Percentiles rank a stretch among this genome's conserved stretches.
phyloP scores from a whole-genome alignment of 2,888 invertebrate species.

The Rhodophaea formosa region DNA sequence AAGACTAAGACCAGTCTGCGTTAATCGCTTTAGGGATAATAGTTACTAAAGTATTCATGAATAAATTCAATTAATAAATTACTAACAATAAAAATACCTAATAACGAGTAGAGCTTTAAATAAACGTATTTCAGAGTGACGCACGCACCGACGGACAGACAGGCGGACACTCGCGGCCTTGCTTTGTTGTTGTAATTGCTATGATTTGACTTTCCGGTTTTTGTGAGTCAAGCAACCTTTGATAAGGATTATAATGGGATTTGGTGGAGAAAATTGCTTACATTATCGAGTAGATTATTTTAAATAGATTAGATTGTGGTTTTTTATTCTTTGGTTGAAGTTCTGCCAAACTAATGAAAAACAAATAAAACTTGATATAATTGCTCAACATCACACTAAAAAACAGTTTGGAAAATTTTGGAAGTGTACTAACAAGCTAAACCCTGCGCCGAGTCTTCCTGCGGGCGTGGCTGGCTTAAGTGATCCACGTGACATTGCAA shows the following conservation, averaged over 20 bases:
- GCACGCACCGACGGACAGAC: constrained; percentile 34
- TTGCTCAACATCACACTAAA: too few relatives aligned
- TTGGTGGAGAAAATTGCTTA: neutral
- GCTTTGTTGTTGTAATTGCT: constrained; percentile 33
- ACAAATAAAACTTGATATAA: constrained; percentile 21
- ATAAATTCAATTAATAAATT: too few relatives aligned
- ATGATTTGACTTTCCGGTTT: constrained; percentile 30
- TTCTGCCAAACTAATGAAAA: constrained; percentile 16
- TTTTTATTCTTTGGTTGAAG: neutral
- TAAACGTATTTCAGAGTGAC: constrained; percentile 25
- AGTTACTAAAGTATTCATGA: too few relatives aligned
- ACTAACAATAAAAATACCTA: neutral
- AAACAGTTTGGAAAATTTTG: constrained; percentile 21
- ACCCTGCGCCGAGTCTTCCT: constrained; percentile 9
- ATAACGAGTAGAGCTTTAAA: neutral
- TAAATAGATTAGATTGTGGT: neutral
- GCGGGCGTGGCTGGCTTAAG: too few relatives aligned
- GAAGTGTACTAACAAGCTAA: constrained; percentile 20
- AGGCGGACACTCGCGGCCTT: constrained; percentile 56
- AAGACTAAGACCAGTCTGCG: too few relatives aligned
- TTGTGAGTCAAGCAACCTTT: constrained; percentile 13
- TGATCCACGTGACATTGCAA: too few relatives aligned
- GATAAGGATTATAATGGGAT: neutral
- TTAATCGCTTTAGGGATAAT: too few relatives aligned
- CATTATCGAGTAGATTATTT: neutral